Percentiles rank a stretch among this genome's conserved stretches.
phyloP scores from a whole-genome alignment of 1,140 invertebrate species.

The Trichonephila clavipes region DNA sequence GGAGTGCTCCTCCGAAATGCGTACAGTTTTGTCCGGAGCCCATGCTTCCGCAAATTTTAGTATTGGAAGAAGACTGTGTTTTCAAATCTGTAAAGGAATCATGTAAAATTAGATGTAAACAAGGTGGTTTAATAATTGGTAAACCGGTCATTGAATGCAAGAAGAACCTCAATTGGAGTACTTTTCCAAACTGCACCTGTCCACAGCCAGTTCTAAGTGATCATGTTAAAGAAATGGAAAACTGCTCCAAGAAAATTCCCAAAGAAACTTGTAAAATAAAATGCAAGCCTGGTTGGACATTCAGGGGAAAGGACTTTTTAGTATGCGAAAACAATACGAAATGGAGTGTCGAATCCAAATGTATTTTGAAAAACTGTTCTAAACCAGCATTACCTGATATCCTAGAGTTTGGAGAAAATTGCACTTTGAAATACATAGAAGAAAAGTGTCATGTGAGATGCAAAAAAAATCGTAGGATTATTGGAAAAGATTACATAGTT shows the following conservation, averaged over 20 bases:
- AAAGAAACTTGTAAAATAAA: background rate
- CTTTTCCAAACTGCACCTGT: background rate
- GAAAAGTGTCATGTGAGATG: too few relatives aligned
- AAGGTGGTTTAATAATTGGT: constrained; percentile 33
- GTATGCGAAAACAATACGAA: too few relatives aligned
- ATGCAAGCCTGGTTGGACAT: background rate
- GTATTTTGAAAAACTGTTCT: too few relatives aligned
- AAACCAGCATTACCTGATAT: too few relatives aligned
- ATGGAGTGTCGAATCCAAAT: too few relatives aligned
- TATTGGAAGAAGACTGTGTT: background rate
- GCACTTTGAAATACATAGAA: too few relatives aligned
- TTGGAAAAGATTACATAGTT: too few relatives aligned
- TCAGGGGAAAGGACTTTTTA: too few relatives aligned
- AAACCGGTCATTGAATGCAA: too few relatives aligned
- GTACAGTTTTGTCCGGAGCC: background rate
- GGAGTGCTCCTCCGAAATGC: background rate
- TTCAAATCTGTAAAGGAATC: background rate
- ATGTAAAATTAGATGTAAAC: background rate
- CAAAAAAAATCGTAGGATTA: too few relatives aligned
- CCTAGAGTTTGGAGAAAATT: too few relatives aligned
- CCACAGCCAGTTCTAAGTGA: background rate
- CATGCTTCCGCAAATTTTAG: background rate
- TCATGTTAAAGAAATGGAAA: background rate
- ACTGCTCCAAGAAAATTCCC: background rate
- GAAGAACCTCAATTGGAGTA: too few relatives aligned